Conservation (phyloP, 37 sponge, comb jelly and placozoan species). For the Beroe ovata region DNA sequence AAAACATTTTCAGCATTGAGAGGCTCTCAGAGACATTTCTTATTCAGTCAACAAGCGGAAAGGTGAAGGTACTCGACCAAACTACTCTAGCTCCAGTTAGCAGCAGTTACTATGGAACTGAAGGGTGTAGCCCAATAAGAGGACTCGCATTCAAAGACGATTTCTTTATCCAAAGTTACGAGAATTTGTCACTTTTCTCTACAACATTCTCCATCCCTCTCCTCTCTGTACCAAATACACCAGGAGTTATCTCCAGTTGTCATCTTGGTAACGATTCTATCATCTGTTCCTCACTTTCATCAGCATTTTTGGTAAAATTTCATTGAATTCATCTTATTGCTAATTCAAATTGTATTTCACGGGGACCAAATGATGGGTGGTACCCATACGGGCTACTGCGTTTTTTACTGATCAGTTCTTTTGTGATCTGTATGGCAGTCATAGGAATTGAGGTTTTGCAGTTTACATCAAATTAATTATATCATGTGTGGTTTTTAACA, state of each 20-base stretch:
- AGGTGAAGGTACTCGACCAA: background rate
- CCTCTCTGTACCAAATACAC: background rate
- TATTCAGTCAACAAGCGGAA: constrained; percentile 30
- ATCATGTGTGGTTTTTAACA: too few species aligned
- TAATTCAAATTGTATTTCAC: too few species aligned
- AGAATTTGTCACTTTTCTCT: background rate
- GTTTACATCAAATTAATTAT: too few species aligned
- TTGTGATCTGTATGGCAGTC: too few species aligned
- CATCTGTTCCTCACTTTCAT: background rate
- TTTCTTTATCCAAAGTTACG: background rate
- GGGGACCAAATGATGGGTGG: too few species aligned
- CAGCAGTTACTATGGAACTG: background rate
- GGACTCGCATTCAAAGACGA: background rate
- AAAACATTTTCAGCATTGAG: constrained; percentile 24
- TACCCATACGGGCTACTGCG: too few species aligned
- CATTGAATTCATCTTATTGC: too few species aligned
- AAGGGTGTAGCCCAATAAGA: background rate
- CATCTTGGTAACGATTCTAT: background rate
- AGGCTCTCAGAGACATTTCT: background rate
- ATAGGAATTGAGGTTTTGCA: too few species aligned
- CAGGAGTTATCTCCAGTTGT: background rate
- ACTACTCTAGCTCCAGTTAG: background rate
- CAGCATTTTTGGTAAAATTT: background rate
- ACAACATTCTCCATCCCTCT: background rate
- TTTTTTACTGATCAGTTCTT: too few species aligned